A percentile compares a stretch with the other conserved stretches of the same genome.
These are phyloP conservation scores for Sparidentex hasta DNA, from an alignment of 2,797 vertebrate genomes.

Conservation along the genomic window DNA sequence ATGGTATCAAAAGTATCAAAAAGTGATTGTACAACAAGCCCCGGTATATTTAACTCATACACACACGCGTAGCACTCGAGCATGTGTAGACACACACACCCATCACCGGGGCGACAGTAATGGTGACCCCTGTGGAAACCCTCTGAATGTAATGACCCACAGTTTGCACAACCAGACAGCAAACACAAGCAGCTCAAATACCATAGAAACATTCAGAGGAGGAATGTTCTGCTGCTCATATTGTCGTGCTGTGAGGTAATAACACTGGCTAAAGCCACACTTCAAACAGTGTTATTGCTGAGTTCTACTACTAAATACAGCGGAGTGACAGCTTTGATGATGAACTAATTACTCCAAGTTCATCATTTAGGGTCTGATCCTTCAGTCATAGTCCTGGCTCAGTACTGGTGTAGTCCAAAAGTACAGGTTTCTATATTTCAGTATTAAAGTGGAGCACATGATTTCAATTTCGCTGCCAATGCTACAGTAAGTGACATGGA, in stretches of 20 bases:
- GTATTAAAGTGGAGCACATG: background rate
- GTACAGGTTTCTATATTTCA: background rate
- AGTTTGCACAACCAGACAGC: conserved; percentile 61
- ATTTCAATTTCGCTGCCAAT: background rate
- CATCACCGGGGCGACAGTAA: conserved; percentile 52
- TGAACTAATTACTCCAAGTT: background rate
- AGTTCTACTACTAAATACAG: background rate
- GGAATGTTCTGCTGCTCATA: conserved; percentile 48
- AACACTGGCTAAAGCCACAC: conserved; percentile 20
- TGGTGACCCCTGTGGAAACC: conserved; percentile 45
- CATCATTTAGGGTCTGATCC: background rate
- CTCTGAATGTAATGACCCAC: conserved; percentile 57
- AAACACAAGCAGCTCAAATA: conserved; percentile 54
- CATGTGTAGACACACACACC: conserved; percentile 57
- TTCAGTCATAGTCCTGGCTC: background rate
- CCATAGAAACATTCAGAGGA: conserved; percentile 54
- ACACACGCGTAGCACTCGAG: background rate
- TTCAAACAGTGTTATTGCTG: conserved; percentile 14
- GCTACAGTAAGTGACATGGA: background rate
- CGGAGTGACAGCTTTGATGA: background rate
- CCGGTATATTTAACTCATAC: background rate
- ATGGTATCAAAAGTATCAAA: background rate
- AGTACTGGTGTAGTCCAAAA: background rate
- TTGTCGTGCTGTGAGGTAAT: conserved; percentile 18
- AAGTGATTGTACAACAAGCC: background rate